Conservation (phyloP, 35 echinoderm and acorn worm species). For the Strongylocentrotus purpuratus region DNA sequence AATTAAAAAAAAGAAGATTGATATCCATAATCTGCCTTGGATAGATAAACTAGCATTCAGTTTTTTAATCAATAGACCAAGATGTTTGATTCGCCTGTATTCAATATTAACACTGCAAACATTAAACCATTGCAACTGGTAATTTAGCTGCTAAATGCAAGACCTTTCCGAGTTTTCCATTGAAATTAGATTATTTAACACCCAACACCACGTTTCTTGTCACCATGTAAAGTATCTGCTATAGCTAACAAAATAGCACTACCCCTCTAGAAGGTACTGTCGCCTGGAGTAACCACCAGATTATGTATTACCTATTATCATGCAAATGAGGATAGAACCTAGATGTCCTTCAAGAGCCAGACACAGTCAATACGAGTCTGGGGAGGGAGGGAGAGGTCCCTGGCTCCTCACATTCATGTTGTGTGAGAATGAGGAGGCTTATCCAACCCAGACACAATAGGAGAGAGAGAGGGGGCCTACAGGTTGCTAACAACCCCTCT, state of each 20-base stretch:
- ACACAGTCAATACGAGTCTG: neutral
- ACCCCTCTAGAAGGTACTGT: neutral
- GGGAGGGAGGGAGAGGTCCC: neutral
- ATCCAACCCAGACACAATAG: neutral
- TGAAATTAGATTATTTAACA: too few species aligned
- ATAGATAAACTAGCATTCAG: too few species aligned
- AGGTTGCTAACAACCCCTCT: neutral
- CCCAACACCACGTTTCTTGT: too few species aligned
- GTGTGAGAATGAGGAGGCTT: neutral
- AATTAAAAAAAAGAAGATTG: too few species aligned
- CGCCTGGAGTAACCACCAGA: neutral
- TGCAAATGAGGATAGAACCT: conserved; percentile 17
- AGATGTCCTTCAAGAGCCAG: neutral
- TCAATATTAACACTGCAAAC: too few species aligned
- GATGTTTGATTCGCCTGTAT: too few species aligned
- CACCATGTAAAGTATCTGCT: neutral
- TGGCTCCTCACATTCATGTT: neutral
- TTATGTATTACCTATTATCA: neutral
- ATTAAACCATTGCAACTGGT: too few species aligned
- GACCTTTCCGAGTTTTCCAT: too few species aligned
- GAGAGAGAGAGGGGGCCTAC: neutral
- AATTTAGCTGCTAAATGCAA: too few species aligned
- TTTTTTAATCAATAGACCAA: too few species aligned
- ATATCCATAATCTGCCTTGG: too few species aligned
- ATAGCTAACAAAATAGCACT: neutral